Evolutionary conservation across 2,888 invertebrate species (phyloP).

Genomic region (Nephrotoma flavescens): DNA sequence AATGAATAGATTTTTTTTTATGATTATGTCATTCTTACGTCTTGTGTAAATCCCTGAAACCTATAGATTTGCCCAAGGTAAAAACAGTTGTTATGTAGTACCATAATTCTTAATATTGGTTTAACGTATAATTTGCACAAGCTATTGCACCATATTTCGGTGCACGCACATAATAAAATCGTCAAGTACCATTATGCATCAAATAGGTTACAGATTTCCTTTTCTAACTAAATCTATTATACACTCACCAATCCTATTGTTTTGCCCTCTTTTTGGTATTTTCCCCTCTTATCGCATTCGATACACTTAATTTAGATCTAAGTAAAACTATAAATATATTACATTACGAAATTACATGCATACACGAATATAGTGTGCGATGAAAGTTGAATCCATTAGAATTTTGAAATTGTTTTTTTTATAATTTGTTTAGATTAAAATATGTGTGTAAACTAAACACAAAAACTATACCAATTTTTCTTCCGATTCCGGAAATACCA

Average conservation of each 20-base stretch:
- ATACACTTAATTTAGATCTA: background rate
- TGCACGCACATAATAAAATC: background rate
- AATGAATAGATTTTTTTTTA: too few relatives aligned
- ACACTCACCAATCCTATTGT: background rate
- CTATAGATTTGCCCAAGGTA: too few relatives aligned
- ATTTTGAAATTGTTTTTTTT: background rate
- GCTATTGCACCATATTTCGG: background rate
- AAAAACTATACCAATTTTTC: background rate
- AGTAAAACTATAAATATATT: background rate
- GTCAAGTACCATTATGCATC: background rate
- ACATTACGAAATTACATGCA: background rate
- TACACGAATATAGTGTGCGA: background rate
- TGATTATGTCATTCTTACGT: too few relatives aligned
- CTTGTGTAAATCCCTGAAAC: too few relatives aligned
- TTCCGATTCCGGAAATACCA: background rate
- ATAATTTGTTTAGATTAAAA: background rate
- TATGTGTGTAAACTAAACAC: background rate
- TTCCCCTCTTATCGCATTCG: background rate
- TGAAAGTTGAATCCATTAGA: background rate
- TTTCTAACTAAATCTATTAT: background rate
- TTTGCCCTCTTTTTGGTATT: background rate
- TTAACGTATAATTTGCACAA: too few relatives aligned
- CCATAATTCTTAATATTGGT: too few relatives aligned
- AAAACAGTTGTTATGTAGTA: too few relatives aligned
- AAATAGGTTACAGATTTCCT: background rate